A percentile compares a stretch with the other conserved stretches of the same genome.
These are phyloP conservation scores for Monopis laevigella DNA, from an alignment of 2,888 invertebrate species.

Conservation along the genomic window DNA sequence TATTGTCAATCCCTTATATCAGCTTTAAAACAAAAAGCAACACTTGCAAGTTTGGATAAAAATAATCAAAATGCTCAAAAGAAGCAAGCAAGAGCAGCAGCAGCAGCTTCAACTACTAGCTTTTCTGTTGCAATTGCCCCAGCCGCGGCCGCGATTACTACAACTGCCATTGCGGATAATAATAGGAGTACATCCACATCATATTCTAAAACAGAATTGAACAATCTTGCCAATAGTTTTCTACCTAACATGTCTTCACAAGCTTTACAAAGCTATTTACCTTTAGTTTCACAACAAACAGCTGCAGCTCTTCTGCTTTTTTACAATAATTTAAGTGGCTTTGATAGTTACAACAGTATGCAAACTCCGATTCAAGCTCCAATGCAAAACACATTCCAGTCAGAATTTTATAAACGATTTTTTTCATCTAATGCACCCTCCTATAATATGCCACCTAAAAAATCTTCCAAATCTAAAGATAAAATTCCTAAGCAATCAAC, in stretches of 20 bases:
- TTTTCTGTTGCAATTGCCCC: slow-evolving; percentile 22
- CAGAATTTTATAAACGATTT: slow-evolving; percentile 52
- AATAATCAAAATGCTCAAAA: slow-evolving; percentile 40
- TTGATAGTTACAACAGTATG: slow-evolving; percentile 41
- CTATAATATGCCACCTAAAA: slow-evolving; percentile 36
- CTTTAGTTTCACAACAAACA: slow-evolving; percentile 41
- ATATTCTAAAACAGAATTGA: slow-evolving; percentile 28
- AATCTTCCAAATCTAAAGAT: slow-evolving; percentile 28
- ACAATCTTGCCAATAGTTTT: not conserved
- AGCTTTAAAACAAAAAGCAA: slow-evolving; percentile 65
- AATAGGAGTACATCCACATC: slow-evolving; percentile 21
- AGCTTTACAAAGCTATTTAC: slow-evolving; percentile 51
- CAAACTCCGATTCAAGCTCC: slow-evolving; percentile 31
- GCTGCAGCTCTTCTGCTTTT: slow-evolving; percentile 46
- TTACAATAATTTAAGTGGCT: slow-evolving; percentile 42
- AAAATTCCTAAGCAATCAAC: slow-evolving; percentile 40
- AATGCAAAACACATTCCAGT: slow-evolving; percentile 40
- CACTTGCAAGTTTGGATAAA: slow-evolving; percentile 42
- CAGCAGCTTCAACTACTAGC: slow-evolving; percentile 20
- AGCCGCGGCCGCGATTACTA: slow-evolving; percentile 19
- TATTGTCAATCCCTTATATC: slow-evolving; percentile 73
- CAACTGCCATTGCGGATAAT: slow-evolving; percentile 16
- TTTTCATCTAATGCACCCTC: slow-evolving; percentile 40
- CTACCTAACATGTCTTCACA: slow-evolving; percentile 29
- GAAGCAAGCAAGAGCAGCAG: slow-evolving; percentile 35